Evolutionary conservation across 2,113 vertebrate species (phyloP).

Genomic region (Psephotus haematonotus): DNA sequence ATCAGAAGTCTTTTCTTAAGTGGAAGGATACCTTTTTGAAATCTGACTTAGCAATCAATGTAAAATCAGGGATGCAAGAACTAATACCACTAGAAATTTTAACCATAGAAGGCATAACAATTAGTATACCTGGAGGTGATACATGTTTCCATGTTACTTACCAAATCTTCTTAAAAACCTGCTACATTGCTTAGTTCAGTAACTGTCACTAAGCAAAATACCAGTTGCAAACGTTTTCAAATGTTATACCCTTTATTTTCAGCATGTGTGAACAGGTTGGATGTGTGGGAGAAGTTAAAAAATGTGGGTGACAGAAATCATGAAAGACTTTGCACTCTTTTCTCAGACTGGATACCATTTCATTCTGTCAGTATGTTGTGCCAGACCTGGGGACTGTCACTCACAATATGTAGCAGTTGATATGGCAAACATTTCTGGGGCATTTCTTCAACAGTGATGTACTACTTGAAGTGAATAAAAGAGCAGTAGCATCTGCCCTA

Average conservation of each 20-base stretch:
- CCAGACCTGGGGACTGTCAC: background rate
- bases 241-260: background rate
- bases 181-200: background rate
- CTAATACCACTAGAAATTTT: background rate
- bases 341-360: background rate
- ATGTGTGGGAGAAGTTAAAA: background rate
- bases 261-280: background rate
- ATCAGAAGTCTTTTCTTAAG: background rate
- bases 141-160: background rate
- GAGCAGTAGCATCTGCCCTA: background rate
- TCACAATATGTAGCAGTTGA: background rate
- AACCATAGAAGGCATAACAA: background rate
- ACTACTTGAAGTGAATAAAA: background rate
- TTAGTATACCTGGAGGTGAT: background rate
- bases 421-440: background rate
- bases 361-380: background rate
- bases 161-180: background rate
- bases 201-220: background rate
- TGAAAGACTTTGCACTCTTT: background rate
- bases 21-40: background rate
- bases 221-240: background rate
- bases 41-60: background rate
- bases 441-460: background rate
- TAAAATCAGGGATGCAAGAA: background rate
- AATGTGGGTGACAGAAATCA: background rate